Evolutionary conservation across 2,797 vertebrate genomes (phyloP), one percentile per base, ranked within the genome.

Genomic region (Peromyscus melanophrys): DNA sequence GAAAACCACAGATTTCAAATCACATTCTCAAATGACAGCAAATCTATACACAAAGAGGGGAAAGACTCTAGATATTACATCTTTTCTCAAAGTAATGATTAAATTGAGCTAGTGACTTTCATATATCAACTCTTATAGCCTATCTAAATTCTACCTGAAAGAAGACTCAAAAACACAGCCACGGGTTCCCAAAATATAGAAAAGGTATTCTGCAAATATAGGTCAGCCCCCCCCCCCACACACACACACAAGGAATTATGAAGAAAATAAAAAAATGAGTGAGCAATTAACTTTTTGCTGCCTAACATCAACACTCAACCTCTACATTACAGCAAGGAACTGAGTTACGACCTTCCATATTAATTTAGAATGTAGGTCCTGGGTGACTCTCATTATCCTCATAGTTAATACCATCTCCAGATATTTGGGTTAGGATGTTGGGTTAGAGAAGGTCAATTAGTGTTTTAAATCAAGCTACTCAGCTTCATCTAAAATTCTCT

Each of bases 101-200:
- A 86, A 86, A 92, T 80, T 89, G 23, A 87, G 17, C 29, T 93
- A 43, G 19, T 10, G 67, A 37, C 49, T 76, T 95, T 31, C 63
- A 76, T 27, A 21, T 29, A 65, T 61, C 14, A 10, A 78, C 3
- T 78, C 65, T 25, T 29, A 55, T 2, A 8, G 27, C 5, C 34
- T 61, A 10, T 16, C 81, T 90, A 78, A 90, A 73, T 88, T 76
- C 65, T 81, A 84, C 25, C 13, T 92, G 29, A 63, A 87, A 96
- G 17, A 21, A 90, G 71, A 75, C 11, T 67, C 16, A 43, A 6
- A 87, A 95, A 63, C 59, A 69, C 0, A 80, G 40, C 63, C 90
- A 80, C 10, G 5, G 21, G 7, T 90, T 94, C 46, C 57, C 67
- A 69, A 90, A 92, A 10, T 67, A n/a, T 73, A 73, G 1, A 80